Evolutionary conservation across 2,888 invertebrate genomes (phyloP), one percentile per base, ranked within the genome.

Genomic region (Serrognathus titanus): DNA sequence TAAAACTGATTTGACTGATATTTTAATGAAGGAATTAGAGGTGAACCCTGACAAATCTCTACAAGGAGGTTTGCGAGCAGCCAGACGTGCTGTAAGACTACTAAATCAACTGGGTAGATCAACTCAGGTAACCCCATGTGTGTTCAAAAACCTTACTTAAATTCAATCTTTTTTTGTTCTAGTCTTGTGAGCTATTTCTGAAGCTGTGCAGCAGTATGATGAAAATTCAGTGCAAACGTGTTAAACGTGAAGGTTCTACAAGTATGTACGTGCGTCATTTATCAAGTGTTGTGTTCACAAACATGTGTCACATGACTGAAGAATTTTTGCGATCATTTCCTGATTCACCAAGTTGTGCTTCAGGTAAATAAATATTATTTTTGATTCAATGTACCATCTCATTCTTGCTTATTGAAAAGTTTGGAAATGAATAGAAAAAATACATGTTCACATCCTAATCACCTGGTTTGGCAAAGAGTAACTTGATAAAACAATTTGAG

Each of bases 11-110:
- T 79, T 97, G 65, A 90, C 92, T n/a, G 90, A 92, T 65, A 92
- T 94, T 51, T 79, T 97, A 43, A 86, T 94, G 66, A 90, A 90
- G 67, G 97, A 97, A 77, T 79, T 97, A 31, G 91, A 94, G 75
- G 90, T 90, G 20, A 89, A 89, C 51, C 93, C 94, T 37, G 94
- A 94, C 71, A 91, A 94, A 78, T 94, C 94, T 51, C 82, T 96
- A 6, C 88, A 96, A 72, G 94, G 96, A 0, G 94, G 95, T 0
- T 78, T 97, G 55, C 84, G 94, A 63, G 92, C 95, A 0, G 88
- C 90, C 0, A 80, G 94, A 51, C 84, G 92, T 60, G 92, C 94
- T 0, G 90, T 97, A 1, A 82, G 88, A 62, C 84, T 97, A 63
- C 83, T 97, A 48, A 92, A 92, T 71, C 85, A 88, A 69, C 82